Evolutionary conservation across 2,113 vertebrate species (phyloP).

Genomic region (Pimephales promelas): DNA sequence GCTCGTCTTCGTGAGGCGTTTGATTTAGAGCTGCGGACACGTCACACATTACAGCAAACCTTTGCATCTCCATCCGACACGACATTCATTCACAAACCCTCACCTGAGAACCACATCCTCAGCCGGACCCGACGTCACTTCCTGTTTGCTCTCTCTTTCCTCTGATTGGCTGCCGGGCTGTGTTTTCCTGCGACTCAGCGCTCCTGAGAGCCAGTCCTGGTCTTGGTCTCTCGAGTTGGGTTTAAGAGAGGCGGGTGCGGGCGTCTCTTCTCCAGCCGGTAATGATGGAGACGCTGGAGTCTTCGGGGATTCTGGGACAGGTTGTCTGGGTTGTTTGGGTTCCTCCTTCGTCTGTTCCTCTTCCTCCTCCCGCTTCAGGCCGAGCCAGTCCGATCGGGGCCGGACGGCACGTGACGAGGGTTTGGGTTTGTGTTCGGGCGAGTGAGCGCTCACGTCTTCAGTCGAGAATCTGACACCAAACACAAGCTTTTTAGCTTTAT

Average conservation of each 20-base stretch:
- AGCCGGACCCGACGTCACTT: constrained; percentile 39
- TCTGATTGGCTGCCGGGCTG: constrained; percentile 52
- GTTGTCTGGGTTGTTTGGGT: no score
- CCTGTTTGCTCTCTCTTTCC: constrained; percentile 53
- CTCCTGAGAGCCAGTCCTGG: constrained; percentile 77
- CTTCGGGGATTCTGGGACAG: constrained; percentile 38
- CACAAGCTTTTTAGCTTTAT: background rate
- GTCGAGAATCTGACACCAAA: constrained; percentile 77
- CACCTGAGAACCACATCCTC: constrained; percentile 62
- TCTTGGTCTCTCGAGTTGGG: constrained; percentile 38
- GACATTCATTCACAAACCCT: no score
- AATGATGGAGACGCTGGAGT: constrained; percentile 46
- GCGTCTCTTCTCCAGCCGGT: constrained; percentile 32
- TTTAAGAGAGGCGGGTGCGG: constrained; percentile 32
- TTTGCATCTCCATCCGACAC: background rate
- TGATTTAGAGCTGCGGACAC: constrained; percentile 62
- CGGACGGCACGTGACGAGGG: constrained; percentile 57
- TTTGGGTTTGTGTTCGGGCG: constrained; percentile 71
- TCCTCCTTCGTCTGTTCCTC: constrained; percentile 53
- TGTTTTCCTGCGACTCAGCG: constrained; percentile 78
- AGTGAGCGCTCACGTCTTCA: constrained; percentile 69
- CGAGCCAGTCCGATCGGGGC: constrained; percentile 80
- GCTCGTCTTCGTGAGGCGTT: constrained; percentile 49
- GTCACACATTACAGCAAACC: background rate
- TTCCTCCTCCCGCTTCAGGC: constrained; percentile 74